phyloP scores from a whole-genome alignment of 2,113 vertebrate genomes.

The Phalacrocorax carbo region DNA sequence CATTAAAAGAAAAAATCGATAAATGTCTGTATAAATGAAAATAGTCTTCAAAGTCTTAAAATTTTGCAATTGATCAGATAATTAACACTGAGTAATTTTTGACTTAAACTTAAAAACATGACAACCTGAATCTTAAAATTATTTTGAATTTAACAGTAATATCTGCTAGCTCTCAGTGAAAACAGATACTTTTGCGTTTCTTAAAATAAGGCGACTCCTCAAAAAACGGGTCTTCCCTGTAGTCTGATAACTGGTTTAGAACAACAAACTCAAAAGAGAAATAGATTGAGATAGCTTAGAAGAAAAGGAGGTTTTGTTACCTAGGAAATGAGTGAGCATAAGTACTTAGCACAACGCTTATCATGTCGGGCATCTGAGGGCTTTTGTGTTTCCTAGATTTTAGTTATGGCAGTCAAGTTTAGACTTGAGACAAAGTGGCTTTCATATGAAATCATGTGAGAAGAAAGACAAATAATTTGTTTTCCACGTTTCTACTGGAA shows the following conservation, averaged over 20 bases:
- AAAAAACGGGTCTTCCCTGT: neutral
- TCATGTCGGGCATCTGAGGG: neutral
- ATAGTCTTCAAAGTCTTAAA: neutral
- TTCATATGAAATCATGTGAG: neutral
- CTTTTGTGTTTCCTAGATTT: conserved; percentile 7
- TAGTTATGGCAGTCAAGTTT: neutral
- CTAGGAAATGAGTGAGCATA: neutral
- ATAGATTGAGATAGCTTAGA: neutral
- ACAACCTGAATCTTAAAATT: neutral
- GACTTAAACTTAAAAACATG: neutral
- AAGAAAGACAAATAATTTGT: neutral
- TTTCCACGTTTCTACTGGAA: neutral
- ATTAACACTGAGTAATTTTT: neutral
- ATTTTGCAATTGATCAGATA: neutral
- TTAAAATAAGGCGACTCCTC: neutral
- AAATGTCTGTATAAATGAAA: neutral
- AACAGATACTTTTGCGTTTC: neutral
- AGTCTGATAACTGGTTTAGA: neutral
- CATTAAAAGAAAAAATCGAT: neutral
- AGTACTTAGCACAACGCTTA: neutral
- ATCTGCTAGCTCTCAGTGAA: neutral
- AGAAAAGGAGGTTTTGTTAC: neutral
- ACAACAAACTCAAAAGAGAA: neutral
- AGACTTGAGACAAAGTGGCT: neutral
- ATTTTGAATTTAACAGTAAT: neutral